These are phyloP conservation scores for Eurytoma adleriae DNA, from an alignment of 2,888 invertebrate genomes.

Conservation along the genomic window DNA sequence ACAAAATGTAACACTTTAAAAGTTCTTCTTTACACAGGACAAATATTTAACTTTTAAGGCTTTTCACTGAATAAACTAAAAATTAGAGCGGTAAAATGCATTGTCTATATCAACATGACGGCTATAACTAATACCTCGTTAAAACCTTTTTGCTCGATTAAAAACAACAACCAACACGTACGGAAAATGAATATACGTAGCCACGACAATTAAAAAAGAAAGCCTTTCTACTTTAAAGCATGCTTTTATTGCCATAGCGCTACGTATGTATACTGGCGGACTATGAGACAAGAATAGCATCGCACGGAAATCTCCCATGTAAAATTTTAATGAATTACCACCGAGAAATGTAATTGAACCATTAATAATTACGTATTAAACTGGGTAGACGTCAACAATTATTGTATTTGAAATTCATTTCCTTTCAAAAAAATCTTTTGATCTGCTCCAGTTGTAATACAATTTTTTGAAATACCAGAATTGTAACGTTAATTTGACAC, in stretches of 20 bases:
- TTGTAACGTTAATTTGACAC: background rate
- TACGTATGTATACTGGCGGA: conserved; percentile 31
- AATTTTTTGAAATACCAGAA: background rate
- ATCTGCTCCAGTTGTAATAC: background rate
- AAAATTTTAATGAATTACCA: conserved; percentile 39
- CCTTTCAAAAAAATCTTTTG: too few relatives aligned
- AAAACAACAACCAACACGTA: conserved; percentile 46
- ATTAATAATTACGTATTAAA: conserved; percentile 2
- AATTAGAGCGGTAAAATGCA: conserved; percentile 30
- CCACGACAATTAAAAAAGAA: conserved; percentile 48
- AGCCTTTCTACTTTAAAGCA: conserved; percentile 50
- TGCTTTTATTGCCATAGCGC: conserved; percentile 52
- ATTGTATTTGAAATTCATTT: too few relatives aligned
- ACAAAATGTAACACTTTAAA: background rate
- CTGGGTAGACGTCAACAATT: background rate
- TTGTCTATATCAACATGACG: conserved; percentile 19
- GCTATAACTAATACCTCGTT: conserved; percentile 31
- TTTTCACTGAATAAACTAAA: conserved; percentile 28
- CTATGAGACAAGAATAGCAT: conserved; percentile 41
- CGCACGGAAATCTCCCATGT: conserved; percentile 4
- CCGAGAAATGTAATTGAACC: conserved; percentile 14
- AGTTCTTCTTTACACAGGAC: conserved; percentile 35
- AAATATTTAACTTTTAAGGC: conserved; percentile 11
- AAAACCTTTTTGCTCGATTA: conserved; percentile 23
- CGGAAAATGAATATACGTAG: conserved; percentile 43